Base-by-base conservation (phyloP, 37 sponge, comb jelly and placozoan genomes). In the Tethya wilhelma region DNA sequence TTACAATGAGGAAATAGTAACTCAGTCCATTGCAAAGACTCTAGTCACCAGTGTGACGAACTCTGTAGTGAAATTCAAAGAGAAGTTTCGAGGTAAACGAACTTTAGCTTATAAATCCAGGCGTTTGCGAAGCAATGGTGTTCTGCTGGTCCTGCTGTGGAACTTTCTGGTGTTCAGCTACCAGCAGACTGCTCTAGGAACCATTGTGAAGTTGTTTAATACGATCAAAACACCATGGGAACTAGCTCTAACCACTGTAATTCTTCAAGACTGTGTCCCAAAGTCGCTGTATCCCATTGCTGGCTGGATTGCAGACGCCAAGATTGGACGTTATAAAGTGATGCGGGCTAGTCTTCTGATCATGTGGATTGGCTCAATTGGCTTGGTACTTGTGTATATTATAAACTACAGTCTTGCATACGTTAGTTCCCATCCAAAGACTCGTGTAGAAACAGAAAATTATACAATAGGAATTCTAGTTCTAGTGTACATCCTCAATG, bases 281-380 rank as follows among this genome's bases (percentile, higher is more conserved):
- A 38, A 60, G 1, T 9, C 79, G 0, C 62, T 86, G 23, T 86
- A 75, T 37, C 88, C 88, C 38, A 4, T 87, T 6, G 77, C 77
- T 57, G 88, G 88, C 44, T 87, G 88, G 88, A 28, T 87, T 23
- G 81, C 88, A 44, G 88, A 87, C 59, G 77, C 53, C 2, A 57
- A 81, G n/a, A 36, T 81, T 1, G 88, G 88, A 7, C 56, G 88
- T 25, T 75, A 81, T 45, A 65, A 63, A 36, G 88, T 87, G 39
- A 74, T 87, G 46, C 65, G 59, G 1, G 4, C 17, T 22, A 75
- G 82, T 42, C 38, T 87, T 19, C 75, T 69, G 77, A 20, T 79
- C 39, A 64, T 86, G 67, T 79, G 80, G 80, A 38, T 75, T 6
- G 76, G 68, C 3, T 32, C 56, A 23, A 22, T 66, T 40, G 2